These are phyloP conservation scores for Engystomops pustulosus DNA, from an alignment of 2,113 vertebrate species.

Conservation along the genomic window DNA sequence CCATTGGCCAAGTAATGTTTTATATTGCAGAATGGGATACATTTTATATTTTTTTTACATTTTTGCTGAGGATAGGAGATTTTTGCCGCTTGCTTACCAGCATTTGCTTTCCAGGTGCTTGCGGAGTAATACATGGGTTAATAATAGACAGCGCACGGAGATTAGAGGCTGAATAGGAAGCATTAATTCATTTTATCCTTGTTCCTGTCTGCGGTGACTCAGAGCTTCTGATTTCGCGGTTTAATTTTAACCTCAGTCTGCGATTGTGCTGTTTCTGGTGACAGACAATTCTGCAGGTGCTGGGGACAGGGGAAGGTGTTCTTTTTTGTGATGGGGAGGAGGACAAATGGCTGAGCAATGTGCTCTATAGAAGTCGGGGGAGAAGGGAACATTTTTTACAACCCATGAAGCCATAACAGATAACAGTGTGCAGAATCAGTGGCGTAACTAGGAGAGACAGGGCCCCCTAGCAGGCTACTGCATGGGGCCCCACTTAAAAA, in stretches of 20 bases:
- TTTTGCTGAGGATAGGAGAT: neutral
- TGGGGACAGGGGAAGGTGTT: neutral
- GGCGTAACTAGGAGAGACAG: too few species aligned
- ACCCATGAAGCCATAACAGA: constrained; percentile 1
- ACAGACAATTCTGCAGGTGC: constrained; percentile 51
- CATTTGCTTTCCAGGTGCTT: neutral
- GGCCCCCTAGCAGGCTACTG: too few species aligned
- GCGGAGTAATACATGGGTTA: constrained; percentile 39
- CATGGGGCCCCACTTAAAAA: too few species aligned
- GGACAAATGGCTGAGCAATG: neutral
- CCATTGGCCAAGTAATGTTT: neutral
- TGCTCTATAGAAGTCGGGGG: neutral
- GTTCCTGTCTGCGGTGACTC: constrained; percentile 48
- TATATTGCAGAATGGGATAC: neutral
- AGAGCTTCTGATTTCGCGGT: constrained; percentile 51
- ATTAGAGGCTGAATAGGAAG: constrained; percentile 37
- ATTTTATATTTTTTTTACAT: neutral
- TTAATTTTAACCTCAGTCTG: constrained; percentile 52
- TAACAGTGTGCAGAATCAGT: constrained; percentile 14
- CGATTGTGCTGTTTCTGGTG: constrained; percentile 39
- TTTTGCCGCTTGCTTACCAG: neutral
- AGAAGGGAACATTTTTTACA: neutral
- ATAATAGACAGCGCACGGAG: constrained; percentile 14
- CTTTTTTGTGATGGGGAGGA: neutral
- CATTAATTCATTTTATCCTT: constrained; percentile 48